These are phyloP conservation scores for Ageneiosus marmoratus DNA, from an alignment of 2,113 vertebrate genomes.

Conservation along the genomic window DNA sequence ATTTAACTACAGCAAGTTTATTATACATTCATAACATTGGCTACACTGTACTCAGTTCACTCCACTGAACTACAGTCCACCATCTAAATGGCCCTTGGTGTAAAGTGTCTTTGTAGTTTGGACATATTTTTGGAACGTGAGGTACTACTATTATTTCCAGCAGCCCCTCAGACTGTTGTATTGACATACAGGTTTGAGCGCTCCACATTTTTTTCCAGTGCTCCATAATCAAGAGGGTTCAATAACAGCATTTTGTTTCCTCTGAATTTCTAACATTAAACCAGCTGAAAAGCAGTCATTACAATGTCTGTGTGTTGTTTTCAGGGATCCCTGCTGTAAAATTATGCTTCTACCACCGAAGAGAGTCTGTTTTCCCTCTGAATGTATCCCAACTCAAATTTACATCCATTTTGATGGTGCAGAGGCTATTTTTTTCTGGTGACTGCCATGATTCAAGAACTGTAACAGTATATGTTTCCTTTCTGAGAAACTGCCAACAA, in stretches of 20 bases:
- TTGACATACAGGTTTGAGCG: neutral
- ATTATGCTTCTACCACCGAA: neutral
- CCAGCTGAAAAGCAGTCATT: neutral
- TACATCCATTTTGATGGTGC: neutral
- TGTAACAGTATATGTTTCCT: neutral
- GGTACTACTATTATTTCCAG: neutral
- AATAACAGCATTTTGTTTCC: neutral
- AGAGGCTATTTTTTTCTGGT: neutral
- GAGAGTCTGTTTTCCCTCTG: neutral
- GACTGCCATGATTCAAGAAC: neutral
- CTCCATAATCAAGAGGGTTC: slow-evolving; percentile 9
- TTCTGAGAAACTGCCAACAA: neutral
- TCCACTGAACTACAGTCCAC: too few relatives aligned
- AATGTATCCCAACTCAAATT: neutral
- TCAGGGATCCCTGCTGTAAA: neutral
- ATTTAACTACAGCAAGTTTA: neutral
- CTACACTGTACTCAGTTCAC: neutral
- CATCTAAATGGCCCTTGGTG: neutral
- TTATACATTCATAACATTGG: neutral
- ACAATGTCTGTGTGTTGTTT: neutral
- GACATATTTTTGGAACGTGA: neutral
- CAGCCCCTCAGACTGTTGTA: neutral
- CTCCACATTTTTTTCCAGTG: neutral
- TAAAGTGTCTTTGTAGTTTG: neutral
- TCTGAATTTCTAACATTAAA: neutral